Conservation (phyloP, 2,888 invertebrate genomes). For the Melanargia galathea region DNA sequence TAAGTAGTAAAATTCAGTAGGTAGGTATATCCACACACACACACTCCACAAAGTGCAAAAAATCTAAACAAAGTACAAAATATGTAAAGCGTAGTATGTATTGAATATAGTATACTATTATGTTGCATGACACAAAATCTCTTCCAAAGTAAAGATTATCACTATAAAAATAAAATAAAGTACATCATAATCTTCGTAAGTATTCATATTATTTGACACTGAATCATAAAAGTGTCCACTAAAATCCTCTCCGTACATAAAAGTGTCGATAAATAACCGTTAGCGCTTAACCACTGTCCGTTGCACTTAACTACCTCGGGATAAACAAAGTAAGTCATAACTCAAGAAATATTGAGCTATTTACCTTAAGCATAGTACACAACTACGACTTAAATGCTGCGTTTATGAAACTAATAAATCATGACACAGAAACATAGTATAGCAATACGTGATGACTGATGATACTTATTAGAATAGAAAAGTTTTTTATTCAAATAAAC, state of each 20-base stretch:
- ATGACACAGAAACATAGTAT: too few relatives aligned
- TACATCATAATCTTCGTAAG: slow-evolving; percentile 2
- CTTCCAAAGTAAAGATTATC: background rate
- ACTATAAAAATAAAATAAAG: slow-evolving; percentile 4
- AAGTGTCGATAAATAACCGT: slow-evolving; percentile 46
- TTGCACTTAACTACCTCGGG: slow-evolving; percentile 48
- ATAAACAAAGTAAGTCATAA: slow-evolving; percentile 52
- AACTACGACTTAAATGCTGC: slow-evolving; percentile 4
- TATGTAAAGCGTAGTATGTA: background rate
- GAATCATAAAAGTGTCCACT: slow-evolving; percentile 21
- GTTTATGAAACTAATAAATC: background rate
- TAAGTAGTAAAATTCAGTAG: too few relatives aligned
- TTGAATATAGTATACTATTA: background rate
- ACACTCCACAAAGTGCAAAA: background rate
- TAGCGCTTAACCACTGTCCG: slow-evolving; percentile 45
- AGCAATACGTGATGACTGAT: too few relatives aligned
- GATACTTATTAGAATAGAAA: too few relatives aligned
- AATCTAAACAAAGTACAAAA: background rate
- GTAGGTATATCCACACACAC: too few relatives aligned
- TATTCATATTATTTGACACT: slow-evolving; percentile 16
- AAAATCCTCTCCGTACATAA: slow-evolving; percentile 28
- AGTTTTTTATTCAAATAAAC: too few relatives aligned
- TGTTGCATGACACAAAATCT: background rate
- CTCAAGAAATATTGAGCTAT: slow-evolving; percentile 46
- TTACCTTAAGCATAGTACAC: slow-evolving; percentile 37